A percentile compares a stretch with the other conserved stretches of the same genome.
Evolutionary conservation across 2,113 vertebrate species (phyloP).

Genomic region (Spea multiplicata): DNA sequence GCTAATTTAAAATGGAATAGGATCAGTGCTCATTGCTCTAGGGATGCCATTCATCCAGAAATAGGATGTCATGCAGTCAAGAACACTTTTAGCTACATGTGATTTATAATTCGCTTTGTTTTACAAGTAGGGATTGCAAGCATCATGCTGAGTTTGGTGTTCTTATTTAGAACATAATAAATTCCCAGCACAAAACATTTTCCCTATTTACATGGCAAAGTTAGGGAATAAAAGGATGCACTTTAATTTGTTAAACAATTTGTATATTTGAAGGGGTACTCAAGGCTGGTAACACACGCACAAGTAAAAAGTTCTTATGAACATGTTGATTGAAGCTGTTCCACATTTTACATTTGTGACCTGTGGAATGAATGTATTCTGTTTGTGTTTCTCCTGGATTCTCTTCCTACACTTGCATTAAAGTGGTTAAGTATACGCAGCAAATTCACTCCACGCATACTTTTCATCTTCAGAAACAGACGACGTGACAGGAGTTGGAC

Average conservation of each 20-base stretch:
- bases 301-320: neutral
- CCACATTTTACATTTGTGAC: conserved; percentile 9
- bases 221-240: too few species aligned
- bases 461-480: conserved; percentile 30
- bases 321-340: neutral
- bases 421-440: conserved; percentile 8
- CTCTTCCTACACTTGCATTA: conserved; percentile 2
- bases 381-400: neutral
- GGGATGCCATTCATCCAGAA: conserved; percentile 26
- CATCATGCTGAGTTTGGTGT: neutral
- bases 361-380: conserved; percentile 17
- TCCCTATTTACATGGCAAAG: too few species aligned
- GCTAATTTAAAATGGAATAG: neutral
- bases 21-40: neutral
- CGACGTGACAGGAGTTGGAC: conserved; percentile 16
- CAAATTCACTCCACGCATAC: conserved; percentile 22
- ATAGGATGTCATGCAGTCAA: conserved; percentile 28
- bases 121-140: neutral
- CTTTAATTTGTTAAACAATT: too few species aligned
- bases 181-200: conserved; percentile 11
- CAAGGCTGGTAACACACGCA: too few species aligned
- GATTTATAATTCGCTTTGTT: conserved; percentile 37
- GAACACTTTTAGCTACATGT: conserved; percentile 25
- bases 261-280: too few species aligned
- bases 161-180: neutral